Conservation (phyloP, 2,888 invertebrate genomes). For the Zygogramma bicolorata region DNA sequence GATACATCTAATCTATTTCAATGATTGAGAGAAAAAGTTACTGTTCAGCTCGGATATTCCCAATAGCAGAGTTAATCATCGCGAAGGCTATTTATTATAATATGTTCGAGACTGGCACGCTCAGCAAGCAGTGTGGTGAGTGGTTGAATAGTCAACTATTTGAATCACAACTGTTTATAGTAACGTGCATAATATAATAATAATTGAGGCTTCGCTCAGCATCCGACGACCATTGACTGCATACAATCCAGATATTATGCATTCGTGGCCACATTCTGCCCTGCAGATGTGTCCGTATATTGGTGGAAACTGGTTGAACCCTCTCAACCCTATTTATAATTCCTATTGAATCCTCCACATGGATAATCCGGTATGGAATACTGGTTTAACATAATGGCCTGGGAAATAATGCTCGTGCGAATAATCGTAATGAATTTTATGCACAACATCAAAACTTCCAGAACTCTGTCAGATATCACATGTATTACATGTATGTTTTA, state of each 20-base stretch:
- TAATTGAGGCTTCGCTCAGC: too few species aligned
- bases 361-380: background rate
- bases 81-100: background rate
- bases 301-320: background rate
- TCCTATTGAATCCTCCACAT: background rate
- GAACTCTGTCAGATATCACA: too few species aligned
- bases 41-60: too few species aligned
- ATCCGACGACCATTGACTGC: too few species aligned
- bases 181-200: constrained; percentile 2
- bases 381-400: background rate
- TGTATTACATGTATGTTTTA: too few species aligned
- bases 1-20: too few species aligned
- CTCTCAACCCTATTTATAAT: background rate
- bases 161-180: background rate
- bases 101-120: background rate
- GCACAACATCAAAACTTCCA: too few species aligned
- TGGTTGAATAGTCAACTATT: constrained; percentile 5
- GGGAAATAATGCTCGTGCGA: too few species aligned
- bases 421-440: too few species aligned
- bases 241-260: background rate
- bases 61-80: too few species aligned
- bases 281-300: background rate
- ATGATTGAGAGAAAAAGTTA: too few species aligned
- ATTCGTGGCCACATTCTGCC: too few species aligned
- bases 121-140: background rate